These are phyloP conservation scores for Notospermus geniculatus DNA, from an alignment of 1,140 invertebrate species.

Conservation along the genomic window DNA sequence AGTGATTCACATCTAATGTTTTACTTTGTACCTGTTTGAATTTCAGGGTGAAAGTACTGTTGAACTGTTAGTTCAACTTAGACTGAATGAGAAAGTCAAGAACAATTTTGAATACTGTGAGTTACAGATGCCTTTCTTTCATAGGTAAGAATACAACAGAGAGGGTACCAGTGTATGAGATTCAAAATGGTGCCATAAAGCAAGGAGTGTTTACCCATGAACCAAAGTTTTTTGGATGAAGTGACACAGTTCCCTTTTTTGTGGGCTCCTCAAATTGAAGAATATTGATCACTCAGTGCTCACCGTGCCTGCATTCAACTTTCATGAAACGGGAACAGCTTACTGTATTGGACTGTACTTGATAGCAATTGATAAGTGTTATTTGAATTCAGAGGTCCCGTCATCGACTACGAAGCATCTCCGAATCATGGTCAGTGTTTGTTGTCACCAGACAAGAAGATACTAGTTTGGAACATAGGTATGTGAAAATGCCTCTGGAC, in stretches of 20 bases:
- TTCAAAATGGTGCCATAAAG: background rate
- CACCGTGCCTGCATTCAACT: no score
- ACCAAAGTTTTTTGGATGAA: no score
- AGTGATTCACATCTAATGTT: no score
- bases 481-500: no score
- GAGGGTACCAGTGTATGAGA: background rate
- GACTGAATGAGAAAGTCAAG: conserved; percentile 38
- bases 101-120: conserved; percentile 49
- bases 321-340: no score
- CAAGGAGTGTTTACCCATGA: no score
- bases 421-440: conserved; percentile 34
- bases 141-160: conserved; percentile 32
- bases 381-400: conserved; percentile 29
- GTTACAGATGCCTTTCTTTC: conserved; percentile 45
- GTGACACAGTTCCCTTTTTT: no score
- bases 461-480: conserved; percentile 47
- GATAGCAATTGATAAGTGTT: background rate
- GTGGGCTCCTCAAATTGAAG: no score
- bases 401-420: conserved; percentile 31
- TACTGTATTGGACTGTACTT: background rate
- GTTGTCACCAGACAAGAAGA: conserved; percentile 34
- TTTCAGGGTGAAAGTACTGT: conserved; percentile 13
- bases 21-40: no score
- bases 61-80: conserved; percentile 25
- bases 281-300: no score